Evolutionary conservation across 2,888 invertebrate genomes (phyloP).

Genomic region (Dioctria linearis): DNA sequence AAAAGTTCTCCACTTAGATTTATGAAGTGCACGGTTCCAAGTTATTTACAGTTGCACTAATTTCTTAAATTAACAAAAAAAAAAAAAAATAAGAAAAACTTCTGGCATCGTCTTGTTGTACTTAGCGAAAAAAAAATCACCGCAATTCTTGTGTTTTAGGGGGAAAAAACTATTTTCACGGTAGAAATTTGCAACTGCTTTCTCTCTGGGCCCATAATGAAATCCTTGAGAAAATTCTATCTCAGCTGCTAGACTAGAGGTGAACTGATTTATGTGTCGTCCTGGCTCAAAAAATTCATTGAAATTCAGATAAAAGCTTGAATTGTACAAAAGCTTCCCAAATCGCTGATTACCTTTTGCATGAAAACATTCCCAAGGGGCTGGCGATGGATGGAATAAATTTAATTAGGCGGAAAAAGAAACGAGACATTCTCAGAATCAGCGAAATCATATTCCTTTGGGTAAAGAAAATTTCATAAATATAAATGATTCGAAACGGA

Average conservation of each 20-base stretch:
- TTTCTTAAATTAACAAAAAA: conserved; percentile 16
- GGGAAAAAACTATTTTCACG: not conserved
- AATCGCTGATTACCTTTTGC: conserved; percentile 11
- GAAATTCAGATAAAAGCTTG: not conserved
- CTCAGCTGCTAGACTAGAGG: not conserved
- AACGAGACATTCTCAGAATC: not conserved
- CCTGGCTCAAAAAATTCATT: not conserved
- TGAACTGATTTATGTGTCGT: conserved; percentile 22
- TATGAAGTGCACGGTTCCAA: conserved; percentile 29
- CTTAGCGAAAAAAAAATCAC: not conserved
- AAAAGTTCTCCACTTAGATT: conserved; percentile 23
- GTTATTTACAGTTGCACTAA: conserved; percentile 41
- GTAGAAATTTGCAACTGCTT: not conserved
- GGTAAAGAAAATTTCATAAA: conserved; percentile 35
- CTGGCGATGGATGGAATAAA: conserved; percentile 5
- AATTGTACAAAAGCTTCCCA: not conserved
- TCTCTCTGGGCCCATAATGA: not conserved
- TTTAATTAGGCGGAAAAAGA: conserved; percentile 31
- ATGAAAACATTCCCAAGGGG: not conserved
- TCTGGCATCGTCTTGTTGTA: not conserved
- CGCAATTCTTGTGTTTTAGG: too few relatives aligned
- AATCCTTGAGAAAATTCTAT: not conserved
- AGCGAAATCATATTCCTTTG: not conserved
- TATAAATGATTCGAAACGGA: conserved; percentile 37
- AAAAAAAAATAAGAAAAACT: not conserved